phyloP scores from a whole-genome alignment of 1,140 invertebrate species.

The Drosophila neocordata region DNA sequence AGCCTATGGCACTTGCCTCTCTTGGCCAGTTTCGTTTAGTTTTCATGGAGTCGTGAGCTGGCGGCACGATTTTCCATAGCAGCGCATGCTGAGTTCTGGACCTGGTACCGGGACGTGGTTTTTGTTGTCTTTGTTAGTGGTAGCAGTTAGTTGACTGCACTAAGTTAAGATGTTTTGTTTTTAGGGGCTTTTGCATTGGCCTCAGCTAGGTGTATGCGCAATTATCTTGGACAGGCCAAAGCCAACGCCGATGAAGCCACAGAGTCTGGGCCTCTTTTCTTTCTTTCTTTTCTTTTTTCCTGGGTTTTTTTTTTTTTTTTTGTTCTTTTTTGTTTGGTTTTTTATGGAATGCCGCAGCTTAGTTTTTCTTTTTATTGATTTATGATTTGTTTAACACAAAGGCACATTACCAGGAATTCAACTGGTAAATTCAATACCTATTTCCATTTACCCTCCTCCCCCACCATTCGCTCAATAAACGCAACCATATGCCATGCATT shows the following conservation, averaged over 20 bases:
- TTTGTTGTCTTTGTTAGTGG: constrained; percentile 78
- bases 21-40: neutral
- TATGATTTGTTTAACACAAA: constrained; percentile 81
- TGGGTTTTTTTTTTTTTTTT: neutral
- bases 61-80: constrained; percentile 74
- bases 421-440: constrained; percentile 38
- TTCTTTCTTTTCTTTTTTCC: neutral
- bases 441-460: constrained; percentile 37
- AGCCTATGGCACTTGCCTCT: constrained; percentile 72
- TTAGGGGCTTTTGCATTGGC: constrained; percentile 24
- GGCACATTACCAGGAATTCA: constrained; percentile 76
- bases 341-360: constrained; percentile 67
- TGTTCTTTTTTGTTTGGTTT: constrained; percentile 16
- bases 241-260: constrained; percentile 3
- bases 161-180: constrained; percentile 81
- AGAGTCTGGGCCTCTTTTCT: constrained; percentile 13
- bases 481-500: constrained; percentile 54
- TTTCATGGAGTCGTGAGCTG: constrained; percentile 66
- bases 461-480: constrained; percentile 26
- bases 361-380: constrained; percentile 81
- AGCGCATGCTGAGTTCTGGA: constrained; percentile 76
- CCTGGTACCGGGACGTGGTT: constrained; percentile 53
- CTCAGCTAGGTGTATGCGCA: constrained; percentile 56
- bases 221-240: constrained; percentile 58
- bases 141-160: constrained; percentile 79